Evolutionary conservation across 2,888 invertebrate species (phyloP).

Genomic region (Anodontia alba): DNA sequence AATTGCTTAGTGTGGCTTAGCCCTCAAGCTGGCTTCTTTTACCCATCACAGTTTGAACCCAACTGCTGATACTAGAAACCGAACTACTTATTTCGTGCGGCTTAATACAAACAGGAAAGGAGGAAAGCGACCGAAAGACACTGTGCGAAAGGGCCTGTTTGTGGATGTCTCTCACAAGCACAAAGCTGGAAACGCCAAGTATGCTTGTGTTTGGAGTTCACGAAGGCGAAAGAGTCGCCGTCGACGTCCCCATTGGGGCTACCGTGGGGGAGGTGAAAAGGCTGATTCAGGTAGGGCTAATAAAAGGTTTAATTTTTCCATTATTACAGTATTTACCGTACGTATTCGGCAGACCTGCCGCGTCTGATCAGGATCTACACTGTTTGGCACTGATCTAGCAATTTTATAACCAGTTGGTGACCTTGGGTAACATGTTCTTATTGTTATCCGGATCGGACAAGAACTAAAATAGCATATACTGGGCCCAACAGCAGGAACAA

Average conservation of each 20-base stretch:
- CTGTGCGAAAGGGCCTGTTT: not conserved
- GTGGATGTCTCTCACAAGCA: not conserved
- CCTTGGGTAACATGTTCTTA: too few relatives aligned
- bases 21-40: not conserved
- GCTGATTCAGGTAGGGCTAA: conserved; percentile 68
- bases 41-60: not conserved
- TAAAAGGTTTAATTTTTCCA: not conserved
- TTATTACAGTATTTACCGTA: too few relatives aligned
- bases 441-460: too few relatives aligned
- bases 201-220: conserved; percentile 81
- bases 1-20: not conserved
- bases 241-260: conserved; percentile 76
- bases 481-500: too few relatives aligned
- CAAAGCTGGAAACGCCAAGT: conserved; percentile 33
- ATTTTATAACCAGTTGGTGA: too few relatives aligned
- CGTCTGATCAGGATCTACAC: too few relatives aligned
- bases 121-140: not conserved
- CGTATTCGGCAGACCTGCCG: too few relatives aligned
- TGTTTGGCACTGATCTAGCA: too few relatives aligned
- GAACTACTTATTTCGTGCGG: not conserved
- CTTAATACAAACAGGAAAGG: not conserved
- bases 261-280: conserved; percentile 76
- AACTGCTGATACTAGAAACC: not conserved
- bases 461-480: too few relatives aligned
- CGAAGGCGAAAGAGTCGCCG: conserved; percentile 75